Evolutionary conservation across 37 sponge, comb jelly and placozoan genomes (phyloP).

Genomic region (Haliclona indistincta): DNA sequence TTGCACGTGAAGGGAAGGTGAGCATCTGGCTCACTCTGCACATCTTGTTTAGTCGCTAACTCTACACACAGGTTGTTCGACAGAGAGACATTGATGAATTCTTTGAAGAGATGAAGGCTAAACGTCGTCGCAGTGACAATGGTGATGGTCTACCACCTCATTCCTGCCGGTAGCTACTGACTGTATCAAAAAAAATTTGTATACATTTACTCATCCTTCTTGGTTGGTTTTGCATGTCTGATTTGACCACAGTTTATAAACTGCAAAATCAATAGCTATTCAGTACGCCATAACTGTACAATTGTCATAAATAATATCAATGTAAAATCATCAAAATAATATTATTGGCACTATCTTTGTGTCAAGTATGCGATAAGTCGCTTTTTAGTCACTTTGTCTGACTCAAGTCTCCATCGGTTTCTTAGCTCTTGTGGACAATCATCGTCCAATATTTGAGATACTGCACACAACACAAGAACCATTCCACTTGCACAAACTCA

Average conservation of each 20-base stretch:
- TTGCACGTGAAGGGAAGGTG: slow-evolving; percentile 69
- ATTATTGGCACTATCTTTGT: no score
- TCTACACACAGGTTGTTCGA: slow-evolving; percentile 55
- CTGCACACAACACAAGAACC: not conserved
- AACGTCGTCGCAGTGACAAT: slow-evolving; percentile 39
- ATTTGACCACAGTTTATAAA: no score
- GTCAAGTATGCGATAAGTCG: no score
- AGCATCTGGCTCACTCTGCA: not conserved
- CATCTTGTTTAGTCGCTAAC: not conserved
- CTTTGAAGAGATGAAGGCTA: slow-evolving; percentile 73
- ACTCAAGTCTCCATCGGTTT: slow-evolving; percentile 42
- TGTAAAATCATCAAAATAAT: no score
- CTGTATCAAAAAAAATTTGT: no score
- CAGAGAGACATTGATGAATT: slow-evolving; percentile 79
- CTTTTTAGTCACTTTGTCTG: no score
- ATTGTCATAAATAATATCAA: no score
- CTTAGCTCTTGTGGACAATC: slow-evolving; percentile 48
- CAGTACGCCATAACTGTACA: no score
- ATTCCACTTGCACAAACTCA: not conserved
- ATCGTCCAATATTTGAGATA: slow-evolving; percentile 2
- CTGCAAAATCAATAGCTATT: no score
- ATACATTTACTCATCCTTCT: no score
- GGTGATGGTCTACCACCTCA: slow-evolving; percentile 73
- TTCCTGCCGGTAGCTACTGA: slow-evolving; percentile 52
- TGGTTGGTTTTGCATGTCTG: no score